Conservation (phyloP, 2,113 vertebrate species). For the Orthochromis indermauri region DNA sequence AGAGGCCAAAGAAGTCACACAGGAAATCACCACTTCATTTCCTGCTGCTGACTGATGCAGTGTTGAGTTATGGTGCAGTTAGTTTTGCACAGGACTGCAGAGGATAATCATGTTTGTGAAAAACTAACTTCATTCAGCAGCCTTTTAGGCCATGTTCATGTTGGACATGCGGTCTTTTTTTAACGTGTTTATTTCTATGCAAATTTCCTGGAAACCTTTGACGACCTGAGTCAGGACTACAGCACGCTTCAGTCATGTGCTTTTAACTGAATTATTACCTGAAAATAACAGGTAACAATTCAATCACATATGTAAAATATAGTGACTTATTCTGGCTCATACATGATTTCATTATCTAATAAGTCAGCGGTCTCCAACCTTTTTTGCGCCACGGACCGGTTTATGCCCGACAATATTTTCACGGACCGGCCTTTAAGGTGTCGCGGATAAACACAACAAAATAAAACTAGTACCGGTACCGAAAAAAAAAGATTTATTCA, state of each 20-base stretch:
- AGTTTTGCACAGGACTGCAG: background rate
- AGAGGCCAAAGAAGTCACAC: background rate
- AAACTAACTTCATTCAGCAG: background rate
- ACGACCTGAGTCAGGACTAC: fast-evolving
- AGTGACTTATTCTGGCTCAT: background rate
- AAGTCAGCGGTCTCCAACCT: too few species aligned
- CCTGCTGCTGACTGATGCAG: background rate
- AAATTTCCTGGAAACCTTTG: background rate
- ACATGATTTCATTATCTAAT: background rate
- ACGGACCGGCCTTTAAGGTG: too few species aligned
- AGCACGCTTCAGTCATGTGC: background rate
- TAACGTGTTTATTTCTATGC: background rate
- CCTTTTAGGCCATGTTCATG: background rate
- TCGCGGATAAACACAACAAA: too few species aligned
- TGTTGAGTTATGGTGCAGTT: background rate
- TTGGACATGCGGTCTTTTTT: background rate
- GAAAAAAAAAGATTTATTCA: too few species aligned
- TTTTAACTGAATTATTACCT: background rate
- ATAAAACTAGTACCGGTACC: too few species aligned
- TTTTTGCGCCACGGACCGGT: too few species aligned
- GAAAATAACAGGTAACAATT: background rate
- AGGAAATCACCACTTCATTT: background rate
- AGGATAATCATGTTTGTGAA: background rate
- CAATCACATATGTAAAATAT: background rate
- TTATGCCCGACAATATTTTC: too few species aligned